A percentile compares a stretch with the other conserved stretches of the same genome.
These are phyloP conservation scores for Chrysopilus asiliformis DNA, from an alignment of 2,888 invertebrate genomes.

Conservation along the genomic window DNA sequence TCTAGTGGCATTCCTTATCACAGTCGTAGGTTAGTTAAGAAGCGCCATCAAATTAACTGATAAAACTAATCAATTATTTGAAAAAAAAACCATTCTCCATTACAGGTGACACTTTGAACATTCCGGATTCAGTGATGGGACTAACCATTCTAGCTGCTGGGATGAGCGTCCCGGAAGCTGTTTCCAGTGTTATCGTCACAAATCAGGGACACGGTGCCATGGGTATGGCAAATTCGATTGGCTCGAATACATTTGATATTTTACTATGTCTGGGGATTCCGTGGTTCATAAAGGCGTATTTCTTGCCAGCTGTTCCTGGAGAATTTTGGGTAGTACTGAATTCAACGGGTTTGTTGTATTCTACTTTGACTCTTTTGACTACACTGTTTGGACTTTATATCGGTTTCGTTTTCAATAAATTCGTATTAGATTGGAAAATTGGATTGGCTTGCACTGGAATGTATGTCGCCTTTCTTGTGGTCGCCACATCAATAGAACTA, in stretches of 20 bases:
- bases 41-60: not conserved
- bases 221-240: conserved; percentile 67
- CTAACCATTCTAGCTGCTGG: conserved; percentile 74
- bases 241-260: conserved; percentile 72
- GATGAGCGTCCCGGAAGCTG: conserved; percentile 76
- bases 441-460: conserved; percentile 52
- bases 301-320: conserved; percentile 44
- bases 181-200: conserved; percentile 71
- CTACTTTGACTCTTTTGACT: conserved; percentile 57
- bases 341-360: conserved; percentile 63
- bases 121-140: conserved; percentile 78
- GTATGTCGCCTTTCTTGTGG: conserved; percentile 50
- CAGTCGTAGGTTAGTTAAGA: conserved; percentile 50
- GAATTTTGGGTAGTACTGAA: conserved; percentile 51
- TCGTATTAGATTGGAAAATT: conserved; percentile 55
- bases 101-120: conserved; percentile 60
- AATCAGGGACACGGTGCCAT: conserved; percentile 50
- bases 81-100: too few species aligned
- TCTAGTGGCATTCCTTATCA: conserved; percentile 75
- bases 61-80: too few species aligned
- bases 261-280: conserved; percentile 63
- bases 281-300: conserved; percentile 57
- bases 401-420: conserved; percentile 51
- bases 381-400: conserved; percentile 57
- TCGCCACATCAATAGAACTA: conserved; percentile 61